Evolutionary conservation across 2,888 invertebrate genomes (phyloP), one percentile per base, ranked within the genome.

Genomic region (Cheilosia soror): DNA sequence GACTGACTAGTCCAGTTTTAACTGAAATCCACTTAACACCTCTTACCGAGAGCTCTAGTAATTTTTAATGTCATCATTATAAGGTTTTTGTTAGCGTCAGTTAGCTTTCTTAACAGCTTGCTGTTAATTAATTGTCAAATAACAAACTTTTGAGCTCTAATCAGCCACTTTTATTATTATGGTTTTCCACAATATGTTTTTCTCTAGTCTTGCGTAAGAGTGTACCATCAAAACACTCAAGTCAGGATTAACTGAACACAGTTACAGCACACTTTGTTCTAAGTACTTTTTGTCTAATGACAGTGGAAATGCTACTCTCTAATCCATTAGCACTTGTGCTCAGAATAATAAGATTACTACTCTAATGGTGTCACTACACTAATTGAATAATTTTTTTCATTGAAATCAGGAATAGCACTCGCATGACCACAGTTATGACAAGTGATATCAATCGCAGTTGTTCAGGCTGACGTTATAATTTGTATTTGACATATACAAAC

Each of bases 61-160:
- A 83, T 73, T 78, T 62, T 15, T 13, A 33, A 51, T 65, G 73
- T 75, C 68, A 68, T 51, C 66, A 42, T 60, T 60, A 33, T 15
- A 33, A 72, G 37, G 1, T 13, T 58, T 31, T 55, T 66, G 7
- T 72, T 60, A 76, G 47, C 66, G 25, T 40, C 9, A 53, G 25
- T 68, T 72, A 55, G 60, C 51, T 27, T 13, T 51, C 47, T 47
- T 47, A 47, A 15, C 20, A n/a, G 47, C 20, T 20, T 6, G 13
- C 33, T 29, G 73, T 6, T 78, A 78, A 83, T 78, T 78, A 63
- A 83, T 57, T 73, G 63, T 33, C 55, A 83, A 68, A 78, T 62
- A n/a, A 77, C 11, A 58, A 58, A 37, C 15, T 33, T 13, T 20
- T 2, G 15, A 37, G 11, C 15, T 9, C 37, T 25, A 53, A 6